Base-by-base conservation (phyloP, 1,140 invertebrate species). In the Ceratoteleas bidentatus region DNA sequence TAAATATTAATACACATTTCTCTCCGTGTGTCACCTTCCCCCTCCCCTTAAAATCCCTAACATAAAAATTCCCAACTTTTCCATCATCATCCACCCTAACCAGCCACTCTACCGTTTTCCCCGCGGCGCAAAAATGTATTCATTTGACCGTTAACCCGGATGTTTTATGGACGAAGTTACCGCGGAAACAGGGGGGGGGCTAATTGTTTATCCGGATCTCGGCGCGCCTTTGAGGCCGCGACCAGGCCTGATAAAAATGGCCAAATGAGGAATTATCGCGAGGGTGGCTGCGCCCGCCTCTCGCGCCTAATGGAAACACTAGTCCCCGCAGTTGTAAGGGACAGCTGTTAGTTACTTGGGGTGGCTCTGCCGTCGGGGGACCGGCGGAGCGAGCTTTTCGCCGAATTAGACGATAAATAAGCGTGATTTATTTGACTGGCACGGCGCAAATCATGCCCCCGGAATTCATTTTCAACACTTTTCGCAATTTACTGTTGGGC, bases 401-500 rank as follows among this genome's bases (percentile, higher is more conserved):
- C 62, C 83, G 84, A 86, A 88, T 88, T 88, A 87, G 77, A 84
- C 85, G 83, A 87, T 88, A 87, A 88, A 87, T 87, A 87, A 85
- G 80, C 68, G 80, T 86, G 85, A 88, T 88, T 88, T 87, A 88
- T 75, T 66, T 70, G 34, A 65, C 54, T 43, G 45, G 6, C 34
- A 14, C 43, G 47, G 49, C 40, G 73, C 80, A 65, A 72, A 81
- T 81, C 65, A 72, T 72, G 36, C 43, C 66, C n/a, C 52, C 38
- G 58, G 47, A 74, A 69, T 70, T 78, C 75, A 65, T 78, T 78
- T 62, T 68, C 74, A 77, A 77, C 74, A 69, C 74, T 77, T 77
- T 62, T 77, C 74, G 45, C 58, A 53, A 62, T 62, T 69, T 69
- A 60, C 45, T 40, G 62, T 32, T 34, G 49, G 49, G 33, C 43